phyloP scores from a whole-genome alignment of 2,888 invertebrate species.

The Gnatocerus cornutus region DNA sequence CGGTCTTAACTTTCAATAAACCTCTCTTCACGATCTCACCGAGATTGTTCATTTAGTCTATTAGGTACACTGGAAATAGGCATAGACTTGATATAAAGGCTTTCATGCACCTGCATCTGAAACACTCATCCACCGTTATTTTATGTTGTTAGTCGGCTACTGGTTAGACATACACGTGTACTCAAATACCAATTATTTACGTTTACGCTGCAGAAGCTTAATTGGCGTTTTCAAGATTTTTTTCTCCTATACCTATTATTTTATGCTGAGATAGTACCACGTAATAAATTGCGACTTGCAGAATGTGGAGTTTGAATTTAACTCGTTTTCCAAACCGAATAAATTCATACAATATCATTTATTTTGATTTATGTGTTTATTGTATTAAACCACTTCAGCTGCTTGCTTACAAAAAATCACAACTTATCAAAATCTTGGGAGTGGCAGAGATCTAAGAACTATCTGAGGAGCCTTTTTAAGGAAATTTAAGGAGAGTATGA shows the following conservation, averaged over 20 bases:
- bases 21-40: slow-evolving; percentile 37
- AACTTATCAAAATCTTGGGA: no score
- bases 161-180: slow-evolving; percentile 51
- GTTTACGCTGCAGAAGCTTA: slow-evolving; percentile 36
- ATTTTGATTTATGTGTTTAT: no score
- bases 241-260: slow-evolving; percentile 3
- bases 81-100: slow-evolving; percentile 45
- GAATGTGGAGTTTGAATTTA: no score
- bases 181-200: slow-evolving; percentile 49
- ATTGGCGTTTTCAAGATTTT: slow-evolving; percentile 45
- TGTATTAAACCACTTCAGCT: no score
- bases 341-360: no score
- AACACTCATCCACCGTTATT: slow-evolving; percentile 48
- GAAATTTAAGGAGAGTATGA: no score
- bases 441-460: no score
- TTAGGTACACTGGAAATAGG: slow-evolving; percentile 39
- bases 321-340: no score
- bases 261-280: neutral
- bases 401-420: no score
- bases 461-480: no score
- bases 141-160: slow-evolving; percentile 49
- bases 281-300: neutral
- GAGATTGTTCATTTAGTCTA: slow-evolving; percentile 42
- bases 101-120: slow-evolving; percentile 50
- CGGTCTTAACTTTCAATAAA: slow-evolving; percentile 46